phyloP scores from a whole-genome alignment of 2,797 vertebrate genomes.

The Rousettus madagascariensis region DNA sequence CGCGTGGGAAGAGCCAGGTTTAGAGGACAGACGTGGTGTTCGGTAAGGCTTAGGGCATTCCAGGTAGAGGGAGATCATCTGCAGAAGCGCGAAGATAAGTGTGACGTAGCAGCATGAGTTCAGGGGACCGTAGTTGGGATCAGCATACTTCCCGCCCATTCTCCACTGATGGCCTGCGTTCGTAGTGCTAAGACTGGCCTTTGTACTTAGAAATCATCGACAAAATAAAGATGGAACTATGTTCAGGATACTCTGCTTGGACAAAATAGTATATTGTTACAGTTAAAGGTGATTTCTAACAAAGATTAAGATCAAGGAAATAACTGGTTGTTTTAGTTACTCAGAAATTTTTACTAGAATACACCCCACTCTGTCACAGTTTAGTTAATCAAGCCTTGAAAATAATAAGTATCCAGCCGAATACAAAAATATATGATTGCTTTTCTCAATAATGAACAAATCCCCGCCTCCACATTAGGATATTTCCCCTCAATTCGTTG shows the following conservation, averaged over 20 bases:
- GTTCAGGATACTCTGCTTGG: not conserved
- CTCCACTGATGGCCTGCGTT: not conserved
- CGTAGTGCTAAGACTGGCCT: not conserved
- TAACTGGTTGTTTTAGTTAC: slow-evolving; percentile 26
- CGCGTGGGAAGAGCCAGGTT: not conserved
- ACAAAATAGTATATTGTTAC: not conserved
- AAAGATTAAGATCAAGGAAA: slow-evolving; percentile 25
- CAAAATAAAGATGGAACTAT: not conserved
- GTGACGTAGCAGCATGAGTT: not conserved
- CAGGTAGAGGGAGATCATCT: not conserved
- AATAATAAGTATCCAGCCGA: not conserved
- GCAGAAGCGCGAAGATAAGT: not conserved
- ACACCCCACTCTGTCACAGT: not conserved
- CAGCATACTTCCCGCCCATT: not conserved
- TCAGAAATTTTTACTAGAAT: not conserved
- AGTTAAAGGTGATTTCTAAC: not conserved
- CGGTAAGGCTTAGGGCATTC: not conserved
- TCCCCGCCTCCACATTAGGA: not conserved
- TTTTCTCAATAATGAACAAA: not conserved
- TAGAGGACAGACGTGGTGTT: not conserved
- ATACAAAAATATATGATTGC: not conserved
- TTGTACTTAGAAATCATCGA: not conserved
- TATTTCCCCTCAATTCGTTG: slow-evolving; percentile 20
- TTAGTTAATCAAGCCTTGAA: not conserved
- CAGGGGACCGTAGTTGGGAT: not conserved